phyloP scores from a whole-genome alignment of 1,140 invertebrate species.

The Chrysoperla carnea region DNA sequence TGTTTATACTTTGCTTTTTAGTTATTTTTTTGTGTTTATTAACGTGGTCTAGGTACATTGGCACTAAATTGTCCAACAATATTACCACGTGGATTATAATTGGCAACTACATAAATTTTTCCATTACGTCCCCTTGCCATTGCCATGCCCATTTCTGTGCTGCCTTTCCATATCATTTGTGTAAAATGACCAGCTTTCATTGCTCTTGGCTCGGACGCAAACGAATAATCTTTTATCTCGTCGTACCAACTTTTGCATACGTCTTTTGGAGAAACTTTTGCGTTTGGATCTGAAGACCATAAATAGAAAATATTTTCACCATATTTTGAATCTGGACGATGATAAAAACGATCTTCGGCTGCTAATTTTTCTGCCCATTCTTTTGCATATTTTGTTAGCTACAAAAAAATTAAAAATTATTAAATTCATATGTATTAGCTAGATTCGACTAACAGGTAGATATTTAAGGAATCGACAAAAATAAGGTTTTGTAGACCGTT shows the following conservation, averaged over 20 bases:
- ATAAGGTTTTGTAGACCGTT: too few species aligned
- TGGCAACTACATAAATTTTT: conserved; percentile 50
- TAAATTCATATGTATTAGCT: too few species aligned
- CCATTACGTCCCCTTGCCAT: conserved; percentile 40
- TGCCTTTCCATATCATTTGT: conserved; percentile 58
- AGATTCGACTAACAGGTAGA: too few species aligned
- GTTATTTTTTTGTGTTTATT: neutral
- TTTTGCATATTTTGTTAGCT: conserved; percentile 33
- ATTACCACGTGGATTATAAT: conserved; percentile 73
- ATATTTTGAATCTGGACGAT: conserved; percentile 39
- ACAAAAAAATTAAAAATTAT: conserved; percentile 9
- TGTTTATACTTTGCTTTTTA: too few species aligned
- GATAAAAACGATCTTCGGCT: conserved; percentile 42
- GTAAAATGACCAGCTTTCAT: conserved; percentile 48
- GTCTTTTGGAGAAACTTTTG: conserved; percentile 40
- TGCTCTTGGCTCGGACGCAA: conserved; percentile 37
- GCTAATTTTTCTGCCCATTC: conserved; percentile 65
- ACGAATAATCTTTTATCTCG: conserved; percentile 41
- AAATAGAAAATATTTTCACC: conserved; percentile 41
- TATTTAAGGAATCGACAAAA: too few species aligned
- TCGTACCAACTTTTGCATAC: conserved; percentile 51
- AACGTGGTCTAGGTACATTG: conserved; percentile 33
- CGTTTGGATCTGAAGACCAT: conserved; percentile 46
- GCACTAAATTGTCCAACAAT: conserved; percentile 47
- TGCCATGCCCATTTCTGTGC: conserved; percentile 54